Conservation (phyloP, 2,113 vertebrate genomes). For the Pelecanoides urinatrix region DNA sequence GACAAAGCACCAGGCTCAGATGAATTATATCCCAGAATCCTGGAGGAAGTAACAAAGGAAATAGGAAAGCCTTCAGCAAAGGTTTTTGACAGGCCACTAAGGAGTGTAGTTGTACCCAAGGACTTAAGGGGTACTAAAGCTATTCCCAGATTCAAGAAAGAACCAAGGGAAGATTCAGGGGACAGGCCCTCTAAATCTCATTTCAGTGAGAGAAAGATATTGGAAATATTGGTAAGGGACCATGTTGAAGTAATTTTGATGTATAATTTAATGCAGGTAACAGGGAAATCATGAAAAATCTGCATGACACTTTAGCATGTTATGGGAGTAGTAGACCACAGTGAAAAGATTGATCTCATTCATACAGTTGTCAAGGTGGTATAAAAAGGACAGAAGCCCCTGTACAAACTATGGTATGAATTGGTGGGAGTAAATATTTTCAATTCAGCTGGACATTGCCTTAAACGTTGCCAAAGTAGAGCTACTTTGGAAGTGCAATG, state of each 20-base stretch:
- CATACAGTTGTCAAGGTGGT: neutral
- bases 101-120: neutral
- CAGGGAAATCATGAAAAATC: neutral
- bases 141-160: conserved; percentile 23
- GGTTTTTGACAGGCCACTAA: conserved; percentile 36
- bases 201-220: conserved; percentile 18
- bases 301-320: neutral
- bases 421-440: neutral
- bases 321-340: neutral
- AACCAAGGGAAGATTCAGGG: conserved; percentile 8
- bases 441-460: neutral
- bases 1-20: conserved; percentile 53
- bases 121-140: neutral
- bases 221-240: conserved; percentile 36
- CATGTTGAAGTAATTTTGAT: neutral
- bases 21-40: conserved; percentile 54
- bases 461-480: neutral
- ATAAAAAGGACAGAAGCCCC: neutral
- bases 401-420: neutral
- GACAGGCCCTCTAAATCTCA: neutral
- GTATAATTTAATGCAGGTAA: neutral
- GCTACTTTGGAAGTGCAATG: neutral
- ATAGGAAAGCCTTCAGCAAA: conserved; percentile 43
- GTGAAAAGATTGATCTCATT: neutral
- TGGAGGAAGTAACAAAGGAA: conserved; percentile 57